A percentile compares a stretch with the other conserved stretches of the same genome.
These are phyloP conservation scores for Sepioteuthis lessoniana DNA, from an alignment of 2,888 invertebrate genomes.

Conservation along the genomic window DNA sequence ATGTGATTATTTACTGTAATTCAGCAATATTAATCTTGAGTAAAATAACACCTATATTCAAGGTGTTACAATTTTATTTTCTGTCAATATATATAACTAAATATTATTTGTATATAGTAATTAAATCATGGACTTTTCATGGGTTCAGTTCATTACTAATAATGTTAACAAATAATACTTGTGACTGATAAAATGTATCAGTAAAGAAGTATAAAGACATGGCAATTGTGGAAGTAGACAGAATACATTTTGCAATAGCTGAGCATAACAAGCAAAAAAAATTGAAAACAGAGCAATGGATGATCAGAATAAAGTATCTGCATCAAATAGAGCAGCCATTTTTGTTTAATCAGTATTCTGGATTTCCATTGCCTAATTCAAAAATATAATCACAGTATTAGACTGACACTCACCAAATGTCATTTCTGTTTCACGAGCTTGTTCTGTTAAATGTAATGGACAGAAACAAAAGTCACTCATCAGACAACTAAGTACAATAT, in stretches of 20 bases:
- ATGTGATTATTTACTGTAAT: too few relatives aligned
- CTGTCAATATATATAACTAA: too few relatives aligned
- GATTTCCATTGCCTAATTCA: not conserved
- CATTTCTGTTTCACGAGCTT: not conserved
- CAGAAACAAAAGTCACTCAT: not conserved
- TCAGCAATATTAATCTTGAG: too few relatives aligned
- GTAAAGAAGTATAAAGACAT: not conserved
- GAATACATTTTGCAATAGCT: not conserved
- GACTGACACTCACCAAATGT: not conserved
- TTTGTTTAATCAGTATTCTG: not conserved
- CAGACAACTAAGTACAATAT: not conserved
- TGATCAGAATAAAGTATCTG: not conserved
- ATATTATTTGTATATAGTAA: too few relatives aligned
- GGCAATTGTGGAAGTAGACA: not conserved
- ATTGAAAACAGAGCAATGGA: not conserved
- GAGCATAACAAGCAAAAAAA: not conserved
- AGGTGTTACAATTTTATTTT: too few relatives aligned
- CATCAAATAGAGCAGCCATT: not conserved
- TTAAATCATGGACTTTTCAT: too few relatives aligned
- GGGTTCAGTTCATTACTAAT: too few relatives aligned
- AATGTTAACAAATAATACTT: too few relatives aligned
- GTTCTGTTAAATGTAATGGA: not conserved
- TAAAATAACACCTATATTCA: too few relatives aligned
- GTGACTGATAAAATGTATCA: too few relatives aligned
- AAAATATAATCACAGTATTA: not conserved